Conservation (phyloP, 2,888 invertebrate genomes). For the Beris morrisii region DNA sequence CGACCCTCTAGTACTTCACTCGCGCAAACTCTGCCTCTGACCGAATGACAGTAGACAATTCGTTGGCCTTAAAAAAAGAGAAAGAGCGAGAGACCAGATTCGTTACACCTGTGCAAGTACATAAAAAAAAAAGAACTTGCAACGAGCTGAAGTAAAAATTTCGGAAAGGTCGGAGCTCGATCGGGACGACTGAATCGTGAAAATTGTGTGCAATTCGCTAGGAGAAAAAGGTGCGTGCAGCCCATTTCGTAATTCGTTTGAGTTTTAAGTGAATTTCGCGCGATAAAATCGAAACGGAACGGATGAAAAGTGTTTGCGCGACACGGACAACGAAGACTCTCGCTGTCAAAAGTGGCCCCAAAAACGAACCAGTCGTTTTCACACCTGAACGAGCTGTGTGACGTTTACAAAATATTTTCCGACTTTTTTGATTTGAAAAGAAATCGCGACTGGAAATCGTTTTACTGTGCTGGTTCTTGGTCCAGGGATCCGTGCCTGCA, state of each 20-base stretch:
- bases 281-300: not conserved
- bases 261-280: not conserved
- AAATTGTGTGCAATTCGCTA: conserved; percentile 41
- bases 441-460: too few relatives aligned
- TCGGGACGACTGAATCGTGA: conserved; percentile 47
- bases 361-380: conserved; percentile 16
- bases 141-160: conserved; percentile 32
- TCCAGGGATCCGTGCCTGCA: not conserved
- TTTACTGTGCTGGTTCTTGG: not conserved
- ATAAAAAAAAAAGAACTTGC: conserved; percentile 20
- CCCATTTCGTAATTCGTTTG: not conserved
- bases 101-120: conserved; percentile 27
- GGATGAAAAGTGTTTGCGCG: conserved; percentile 3
- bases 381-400: conserved; percentile 28
- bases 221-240: conserved; percentile 21
- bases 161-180: conserved; percentile 42
- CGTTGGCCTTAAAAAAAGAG: not conserved
- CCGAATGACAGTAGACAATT: conserved; percentile 10
- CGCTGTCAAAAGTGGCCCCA: conserved; percentile 22
- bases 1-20: conserved; percentile 17
- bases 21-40: not conserved
- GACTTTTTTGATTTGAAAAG: too few relatives aligned
- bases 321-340: conserved; percentile 16
- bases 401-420: conserved; percentile 24
- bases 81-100: conserved; percentile 6